These are phyloP conservation scores for Vollenhovia emeryi DNA, from an alignment of 1,140 invertebrate species.

Conservation along the genomic window DNA sequence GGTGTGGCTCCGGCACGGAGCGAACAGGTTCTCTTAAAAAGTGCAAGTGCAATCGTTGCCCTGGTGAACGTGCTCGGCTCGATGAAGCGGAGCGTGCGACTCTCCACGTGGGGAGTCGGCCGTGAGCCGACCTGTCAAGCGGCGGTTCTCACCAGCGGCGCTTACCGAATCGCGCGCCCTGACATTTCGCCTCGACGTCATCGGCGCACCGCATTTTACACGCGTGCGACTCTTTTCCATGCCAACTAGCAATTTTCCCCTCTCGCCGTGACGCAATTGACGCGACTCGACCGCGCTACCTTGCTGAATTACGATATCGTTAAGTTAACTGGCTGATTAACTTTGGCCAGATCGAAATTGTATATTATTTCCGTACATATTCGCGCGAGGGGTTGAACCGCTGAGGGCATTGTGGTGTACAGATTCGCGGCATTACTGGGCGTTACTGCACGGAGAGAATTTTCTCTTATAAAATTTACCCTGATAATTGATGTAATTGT, in stretches of 20 bases:
- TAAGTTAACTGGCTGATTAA: not conserved
- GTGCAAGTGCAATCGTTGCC: slow-evolving; percentile 82
- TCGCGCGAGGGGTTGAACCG: no score
- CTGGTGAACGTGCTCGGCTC: slow-evolving; percentile 72
- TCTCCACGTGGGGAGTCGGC: slow-evolving; percentile 61
- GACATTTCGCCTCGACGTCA: slow-evolving; percentile 17
- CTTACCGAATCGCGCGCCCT: slow-evolving; percentile 24
- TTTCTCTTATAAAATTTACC: no score
- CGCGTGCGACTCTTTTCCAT: not conserved
- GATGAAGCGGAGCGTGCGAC: slow-evolving; percentile 60
- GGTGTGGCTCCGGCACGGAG: slow-evolving; percentile 76
- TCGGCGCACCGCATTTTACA: not conserved
- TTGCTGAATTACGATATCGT: not conserved
- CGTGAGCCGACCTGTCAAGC: slow-evolving; percentile 49
- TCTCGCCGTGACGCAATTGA: not conserved
- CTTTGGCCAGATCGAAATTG: not conserved
- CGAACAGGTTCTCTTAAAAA: slow-evolving; percentile 83
- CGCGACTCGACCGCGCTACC: not conserved
- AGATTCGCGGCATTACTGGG: no score
- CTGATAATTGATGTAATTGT: no score
- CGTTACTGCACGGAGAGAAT: no score
- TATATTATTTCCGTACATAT: not conserved
- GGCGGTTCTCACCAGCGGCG: slow-evolving; percentile 7
- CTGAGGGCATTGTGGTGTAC: no score
- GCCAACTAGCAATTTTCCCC: slow-evolving; percentile 2